These are phyloP conservation scores for Cyprinodon variegatus DNA, from an alignment of 2,113 vertebrate genomes.

Conservation along the genomic window DNA sequence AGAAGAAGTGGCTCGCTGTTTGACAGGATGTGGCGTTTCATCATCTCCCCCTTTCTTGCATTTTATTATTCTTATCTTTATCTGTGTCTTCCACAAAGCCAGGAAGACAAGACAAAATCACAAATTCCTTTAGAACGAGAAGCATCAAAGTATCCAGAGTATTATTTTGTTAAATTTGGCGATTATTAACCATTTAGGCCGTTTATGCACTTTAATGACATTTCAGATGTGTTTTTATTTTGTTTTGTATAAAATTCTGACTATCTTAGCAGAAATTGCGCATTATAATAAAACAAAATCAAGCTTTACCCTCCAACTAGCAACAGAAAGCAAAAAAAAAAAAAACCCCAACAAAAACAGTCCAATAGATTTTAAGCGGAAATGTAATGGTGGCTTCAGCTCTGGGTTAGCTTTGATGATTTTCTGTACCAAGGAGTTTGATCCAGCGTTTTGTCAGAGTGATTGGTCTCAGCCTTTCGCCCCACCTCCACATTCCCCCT, in stretches of 20 bases:
- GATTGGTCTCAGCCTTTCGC: conserved; percentile 62
- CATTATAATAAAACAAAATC: not conserved
- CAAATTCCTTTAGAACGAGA: not conserved
- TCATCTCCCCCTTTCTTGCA: conserved; percentile 14
- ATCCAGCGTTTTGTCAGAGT: conserved; percentile 63
- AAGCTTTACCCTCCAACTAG: not conserved
- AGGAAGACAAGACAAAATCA: not conserved
- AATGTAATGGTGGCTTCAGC: conserved; percentile 22
- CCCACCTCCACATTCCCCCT: conserved; percentile 63
- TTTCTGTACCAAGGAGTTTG: conserved; percentile 39
- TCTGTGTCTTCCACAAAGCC: not conserved
- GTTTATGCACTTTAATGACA: too few species aligned
- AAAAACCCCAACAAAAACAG: too few species aligned
- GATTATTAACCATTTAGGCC: too few species aligned
- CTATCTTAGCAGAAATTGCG: not conserved
- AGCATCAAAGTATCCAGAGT: not conserved
- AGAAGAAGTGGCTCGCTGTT: not conserved
- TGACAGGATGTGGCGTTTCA: conserved; percentile 32
- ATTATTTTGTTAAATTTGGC: too few species aligned
- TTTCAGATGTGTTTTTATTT: not conserved
- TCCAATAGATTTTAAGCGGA: conserved; percentile 5
- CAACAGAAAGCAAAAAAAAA: not conserved
- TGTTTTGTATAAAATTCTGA: not conserved
- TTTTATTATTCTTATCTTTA: not conserved
- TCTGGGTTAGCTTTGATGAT: conserved; percentile 43